phyloP scores from a whole-genome alignment of 2,113 vertebrate genomes.

The Thamnophis sirtalis region DNA sequence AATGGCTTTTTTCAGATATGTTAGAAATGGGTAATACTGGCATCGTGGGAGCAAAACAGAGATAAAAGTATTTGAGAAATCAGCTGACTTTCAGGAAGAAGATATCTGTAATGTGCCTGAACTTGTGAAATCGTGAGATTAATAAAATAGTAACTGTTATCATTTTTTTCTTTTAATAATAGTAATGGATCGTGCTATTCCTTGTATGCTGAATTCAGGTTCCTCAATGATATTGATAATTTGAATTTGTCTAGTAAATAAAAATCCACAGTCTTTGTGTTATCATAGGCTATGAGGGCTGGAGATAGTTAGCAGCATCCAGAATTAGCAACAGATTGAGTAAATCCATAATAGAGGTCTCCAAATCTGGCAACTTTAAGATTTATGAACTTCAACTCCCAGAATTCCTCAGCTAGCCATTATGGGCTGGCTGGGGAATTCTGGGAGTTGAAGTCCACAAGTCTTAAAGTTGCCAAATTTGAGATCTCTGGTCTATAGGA shows the following conservation, averaged over 20 bases:
- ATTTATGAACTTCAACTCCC: too few species aligned
- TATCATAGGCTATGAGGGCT: background rate
- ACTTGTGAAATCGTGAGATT: background rate
- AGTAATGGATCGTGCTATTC: background rate
- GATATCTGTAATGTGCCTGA: background rate
- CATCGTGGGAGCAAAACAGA: background rate
- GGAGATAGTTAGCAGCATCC: background rate
- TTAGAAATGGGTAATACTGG: background rate
- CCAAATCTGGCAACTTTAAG: too few species aligned
- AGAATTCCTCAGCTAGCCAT: too few species aligned
- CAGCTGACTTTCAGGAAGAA: background rate
- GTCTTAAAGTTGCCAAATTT: too few species aligned
- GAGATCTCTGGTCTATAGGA: background rate
- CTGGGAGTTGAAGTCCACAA: too few species aligned
- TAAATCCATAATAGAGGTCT: background rate
- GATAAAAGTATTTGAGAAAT: background rate
- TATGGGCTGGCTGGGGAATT: too few species aligned
- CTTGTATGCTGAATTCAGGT: background rate
- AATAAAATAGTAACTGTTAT: background rate
- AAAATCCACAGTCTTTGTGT: background rate
- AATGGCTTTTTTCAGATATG: background rate
- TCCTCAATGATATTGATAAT: background rate
- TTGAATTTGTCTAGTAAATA: background rate
- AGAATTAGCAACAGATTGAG: background rate
- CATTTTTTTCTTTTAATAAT: background rate